phyloP scores from a whole-genome alignment of 2,888 invertebrate genomes.

The Spodoptera littoralis region DNA sequence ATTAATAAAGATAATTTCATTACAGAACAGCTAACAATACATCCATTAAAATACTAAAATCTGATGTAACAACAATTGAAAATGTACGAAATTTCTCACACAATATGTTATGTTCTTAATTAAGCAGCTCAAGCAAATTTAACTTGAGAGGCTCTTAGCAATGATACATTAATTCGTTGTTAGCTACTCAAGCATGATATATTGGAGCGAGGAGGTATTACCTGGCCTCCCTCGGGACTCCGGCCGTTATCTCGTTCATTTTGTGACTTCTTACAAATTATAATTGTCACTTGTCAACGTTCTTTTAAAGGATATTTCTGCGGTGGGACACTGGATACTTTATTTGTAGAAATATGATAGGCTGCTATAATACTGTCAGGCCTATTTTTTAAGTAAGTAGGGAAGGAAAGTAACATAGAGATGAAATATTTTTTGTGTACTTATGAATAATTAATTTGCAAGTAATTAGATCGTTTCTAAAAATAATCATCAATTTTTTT shows the following conservation, averaged over 20 bases:
- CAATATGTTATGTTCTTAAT: slow-evolving; percentile 47
- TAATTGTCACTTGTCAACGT: slow-evolving; percentile 10
- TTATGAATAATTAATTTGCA: too few species aligned
- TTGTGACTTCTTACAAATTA: slow-evolving; percentile 22
- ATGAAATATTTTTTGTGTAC: too few species aligned
- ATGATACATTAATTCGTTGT: slow-evolving; percentile 51
- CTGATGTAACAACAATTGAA: slow-evolving; percentile 19
- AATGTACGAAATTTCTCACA: slow-evolving; percentile 30
- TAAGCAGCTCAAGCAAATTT: slow-evolving; percentile 37
- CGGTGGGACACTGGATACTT: too few species aligned
- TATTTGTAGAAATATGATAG: too few species aligned
- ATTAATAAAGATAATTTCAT: too few species aligned
- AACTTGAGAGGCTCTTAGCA: slow-evolving; percentile 49
- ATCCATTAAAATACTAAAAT: slow-evolving; percentile 15
- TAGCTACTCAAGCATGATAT: slow-evolving; percentile 47
- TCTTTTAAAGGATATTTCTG: neutral
- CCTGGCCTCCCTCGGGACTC: slow-evolving; percentile 36
- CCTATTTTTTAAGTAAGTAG: too few species aligned
- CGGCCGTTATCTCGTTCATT: slow-evolving; percentile 30
- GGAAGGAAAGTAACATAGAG: too few species aligned
- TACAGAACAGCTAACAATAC: too few species aligned
- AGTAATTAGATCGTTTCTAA: too few species aligned
- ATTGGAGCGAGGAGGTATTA: slow-evolving; percentile 33
- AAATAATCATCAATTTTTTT: too few species aligned
- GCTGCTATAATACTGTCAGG: too few species aligned